These are phyloP conservation scores for Phataginus tetradactyla DNA, from an alignment of 2,797 vertebrate genomes.

Conservation along the genomic window DNA sequence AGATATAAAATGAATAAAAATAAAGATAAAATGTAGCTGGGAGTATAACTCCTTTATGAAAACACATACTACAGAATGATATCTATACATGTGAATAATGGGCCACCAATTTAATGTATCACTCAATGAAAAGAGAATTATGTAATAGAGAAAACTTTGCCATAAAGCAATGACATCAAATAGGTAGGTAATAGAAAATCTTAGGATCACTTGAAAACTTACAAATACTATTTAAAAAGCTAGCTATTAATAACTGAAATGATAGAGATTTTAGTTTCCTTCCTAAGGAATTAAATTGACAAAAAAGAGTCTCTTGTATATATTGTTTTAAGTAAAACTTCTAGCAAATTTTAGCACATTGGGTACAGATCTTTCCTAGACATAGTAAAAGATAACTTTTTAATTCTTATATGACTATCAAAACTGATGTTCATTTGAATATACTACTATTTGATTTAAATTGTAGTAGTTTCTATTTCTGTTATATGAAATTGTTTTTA, in stretches of 20 bases:
- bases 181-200: background rate
- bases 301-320: background rate
- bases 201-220: background rate
- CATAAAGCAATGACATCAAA: background rate
- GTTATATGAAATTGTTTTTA: conserved; percentile 26
- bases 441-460: background rate
- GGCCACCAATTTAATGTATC: background rate
- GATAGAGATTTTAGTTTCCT: background rate
- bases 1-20: background rate
- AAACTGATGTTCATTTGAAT: background rate
- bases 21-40: background rate
- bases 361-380: background rate
- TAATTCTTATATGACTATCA: background rate
- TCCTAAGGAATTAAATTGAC: background rate
- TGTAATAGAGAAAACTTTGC: background rate
- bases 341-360: background rate
- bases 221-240: background rate
- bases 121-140: background rate
- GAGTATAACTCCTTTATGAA: background rate
- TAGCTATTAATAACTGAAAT: background rate
- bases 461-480: background rate
- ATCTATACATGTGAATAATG: background rate
- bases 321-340: background rate
- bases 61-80: background rate
- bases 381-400: background rate